phyloP scores from a whole-genome alignment of 2,888 invertebrate genomes.

The Notodonta ziczac region DNA sequence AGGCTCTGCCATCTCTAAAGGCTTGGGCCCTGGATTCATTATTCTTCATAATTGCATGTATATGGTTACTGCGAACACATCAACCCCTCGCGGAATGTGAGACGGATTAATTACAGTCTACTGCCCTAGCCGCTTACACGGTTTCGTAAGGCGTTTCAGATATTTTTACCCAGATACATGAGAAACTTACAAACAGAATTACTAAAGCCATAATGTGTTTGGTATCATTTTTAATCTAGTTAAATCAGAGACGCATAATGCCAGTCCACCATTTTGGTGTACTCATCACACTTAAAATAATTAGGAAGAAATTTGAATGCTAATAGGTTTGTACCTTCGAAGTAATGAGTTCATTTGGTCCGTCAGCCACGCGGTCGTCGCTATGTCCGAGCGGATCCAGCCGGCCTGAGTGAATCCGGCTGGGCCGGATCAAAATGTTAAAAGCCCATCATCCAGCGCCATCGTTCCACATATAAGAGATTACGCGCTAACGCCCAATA shows the following conservation, averaged over 20 bases:
- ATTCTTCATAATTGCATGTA: conserved; percentile 31
- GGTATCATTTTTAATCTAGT: neutral
- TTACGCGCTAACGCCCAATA: conserved; percentile 48
- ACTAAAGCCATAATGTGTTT: neutral
- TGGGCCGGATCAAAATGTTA: conserved; percentile 43
- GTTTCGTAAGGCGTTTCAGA: conserved; percentile 7
- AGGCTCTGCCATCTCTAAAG: neutral
- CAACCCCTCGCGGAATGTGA: conserved; percentile 18
- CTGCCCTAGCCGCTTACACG: conserved; percentile 10
- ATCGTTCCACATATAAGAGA: conserved; percentile 33
- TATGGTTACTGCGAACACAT: conserved; percentile 21
- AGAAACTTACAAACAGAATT: too few relatives aligned
- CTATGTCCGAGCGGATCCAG: conserved; percentile 13
- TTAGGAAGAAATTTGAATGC: conserved; percentile 28
- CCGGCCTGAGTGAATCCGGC: too few relatives aligned
- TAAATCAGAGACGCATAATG: neutral
- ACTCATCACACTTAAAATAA: conserved; percentile 28
- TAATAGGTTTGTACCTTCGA: conserved; percentile 27
- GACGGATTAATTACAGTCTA: conserved; percentile 22
- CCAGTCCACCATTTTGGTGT: conserved; percentile 11
- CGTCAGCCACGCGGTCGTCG: conserved; percentile 19
- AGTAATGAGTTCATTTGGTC: conserved; percentile 35
- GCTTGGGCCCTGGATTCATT: conserved; percentile 17
- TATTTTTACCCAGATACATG: neutral
- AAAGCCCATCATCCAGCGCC: conserved; percentile 29